Conservation (phyloP, 2,797 vertebrate genomes). For the Poecilia picta region DNA sequence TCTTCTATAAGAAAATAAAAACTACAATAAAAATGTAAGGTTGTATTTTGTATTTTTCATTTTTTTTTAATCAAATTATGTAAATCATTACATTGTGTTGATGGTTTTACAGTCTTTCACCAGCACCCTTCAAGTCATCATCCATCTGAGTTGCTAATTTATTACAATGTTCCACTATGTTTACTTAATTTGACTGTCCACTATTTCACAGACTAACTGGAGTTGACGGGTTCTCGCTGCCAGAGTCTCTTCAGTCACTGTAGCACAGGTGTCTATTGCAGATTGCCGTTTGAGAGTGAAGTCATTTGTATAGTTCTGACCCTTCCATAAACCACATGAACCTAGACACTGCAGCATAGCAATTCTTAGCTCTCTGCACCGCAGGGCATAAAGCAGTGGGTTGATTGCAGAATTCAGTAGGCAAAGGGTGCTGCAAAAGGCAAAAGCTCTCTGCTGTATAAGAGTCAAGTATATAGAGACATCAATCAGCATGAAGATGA, state of each 20-base stretch:
- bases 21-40: neutral
- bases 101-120: neutral
- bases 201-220: constrained; percentile 53
- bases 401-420: constrained; percentile 91
- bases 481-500: constrained; percentile 87
- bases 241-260: constrained; percentile 30
- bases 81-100: neutral
- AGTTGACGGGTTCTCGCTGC: constrained; percentile 10
- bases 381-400: constrained; percentile 88
- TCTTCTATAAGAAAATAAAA: neutral
- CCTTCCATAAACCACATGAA: constrained; percentile 39
- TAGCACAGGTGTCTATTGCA: constrained; percentile 41
- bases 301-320: constrained; percentile 52
- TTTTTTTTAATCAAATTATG: neutral
- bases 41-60: neutral
- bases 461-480: constrained; percentile 66
- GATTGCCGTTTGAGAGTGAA: constrained; percentile 9
- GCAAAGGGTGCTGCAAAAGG: constrained; percentile 93
- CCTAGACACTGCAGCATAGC: constrained; percentile 69
- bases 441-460: constrained; percentile 83
- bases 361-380: constrained; percentile 85
- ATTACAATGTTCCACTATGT: constrained; percentile 2
- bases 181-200: constrained; percentile 46
- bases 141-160: constrained; percentile 11
- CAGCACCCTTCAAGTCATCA: neutral